Evolutionary conservation across 2,113 vertebrate species (phyloP).

Genomic region (Vulpes lagopus): DNA sequence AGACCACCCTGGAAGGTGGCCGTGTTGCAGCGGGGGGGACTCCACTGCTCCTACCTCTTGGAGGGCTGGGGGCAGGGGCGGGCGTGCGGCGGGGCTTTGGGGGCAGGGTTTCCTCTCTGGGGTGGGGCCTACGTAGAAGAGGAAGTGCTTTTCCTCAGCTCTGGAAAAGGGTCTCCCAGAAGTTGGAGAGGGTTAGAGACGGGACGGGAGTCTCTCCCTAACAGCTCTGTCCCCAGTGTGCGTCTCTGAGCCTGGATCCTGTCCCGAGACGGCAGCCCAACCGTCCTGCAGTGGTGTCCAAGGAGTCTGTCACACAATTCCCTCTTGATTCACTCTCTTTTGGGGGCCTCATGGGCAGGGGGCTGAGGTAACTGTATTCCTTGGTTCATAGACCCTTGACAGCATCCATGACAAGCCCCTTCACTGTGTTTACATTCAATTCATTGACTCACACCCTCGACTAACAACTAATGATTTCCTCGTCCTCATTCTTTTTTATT

Average conservation of each 20-base stretch:
- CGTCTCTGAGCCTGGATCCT: background rate
- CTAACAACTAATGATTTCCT: background rate
- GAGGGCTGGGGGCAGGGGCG: background rate
- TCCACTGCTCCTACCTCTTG: background rate
- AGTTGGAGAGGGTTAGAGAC: background rate
- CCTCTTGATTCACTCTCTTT: background rate
- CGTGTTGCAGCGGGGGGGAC: background rate
- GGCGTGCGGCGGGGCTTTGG: rapidly evolving
- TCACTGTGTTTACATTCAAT: background rate
- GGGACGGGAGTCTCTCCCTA: background rate
- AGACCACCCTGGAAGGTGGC: background rate
- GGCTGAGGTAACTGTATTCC: background rate
- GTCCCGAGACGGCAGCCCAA: background rate
- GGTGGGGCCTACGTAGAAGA: background rate
- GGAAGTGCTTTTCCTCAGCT: background rate
- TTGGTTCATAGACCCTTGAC: background rate
- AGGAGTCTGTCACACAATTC: background rate
- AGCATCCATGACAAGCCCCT: background rate
- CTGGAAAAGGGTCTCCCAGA: background rate
- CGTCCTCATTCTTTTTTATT: too few relatives aligned
- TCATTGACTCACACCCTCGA: background rate
- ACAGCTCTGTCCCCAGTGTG: background rate
- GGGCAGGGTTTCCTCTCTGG: too few relatives aligned
- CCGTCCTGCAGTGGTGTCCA: background rate
- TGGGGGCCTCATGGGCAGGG: background rate